A percentile compares a stretch with the other conserved stretches of the same genome.
These are phyloP conservation scores for Berghia stephanieae DNA, from an alignment of 1,140 invertebrate species.

Conservation along the genomic window DNA sequence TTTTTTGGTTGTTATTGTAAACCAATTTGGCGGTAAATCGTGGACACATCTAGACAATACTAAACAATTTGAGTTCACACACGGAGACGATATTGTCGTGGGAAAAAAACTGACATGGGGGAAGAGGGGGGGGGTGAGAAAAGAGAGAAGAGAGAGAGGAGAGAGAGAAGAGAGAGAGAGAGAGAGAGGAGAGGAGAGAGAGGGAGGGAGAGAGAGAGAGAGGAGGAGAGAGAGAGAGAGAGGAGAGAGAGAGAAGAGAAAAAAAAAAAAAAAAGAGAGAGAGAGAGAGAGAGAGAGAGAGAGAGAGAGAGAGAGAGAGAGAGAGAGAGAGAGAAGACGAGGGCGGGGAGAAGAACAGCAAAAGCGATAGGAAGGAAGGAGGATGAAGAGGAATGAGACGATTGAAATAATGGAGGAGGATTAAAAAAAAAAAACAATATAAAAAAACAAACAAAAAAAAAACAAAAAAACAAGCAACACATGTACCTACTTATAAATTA, in stretches of 20 bases:
- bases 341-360: neutral
- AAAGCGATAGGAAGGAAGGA: neutral
- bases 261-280: neutral
- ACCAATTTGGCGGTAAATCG: too few species aligned
- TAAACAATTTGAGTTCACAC: too few species aligned
- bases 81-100: too few species aligned
- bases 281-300: neutral
- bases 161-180: neutral
- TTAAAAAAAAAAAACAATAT: too few species aligned
- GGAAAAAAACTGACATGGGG: neutral
- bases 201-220: neutral
- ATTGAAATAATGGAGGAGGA: too few species aligned
- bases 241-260: neutral
- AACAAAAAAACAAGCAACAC: too few species aligned
- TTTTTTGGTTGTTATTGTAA: too few species aligned
- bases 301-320: neutral
- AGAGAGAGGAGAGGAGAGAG: slow-evolving; percentile 8
- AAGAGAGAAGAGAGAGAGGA: slow-evolving; percentile 5
- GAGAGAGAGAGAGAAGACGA: neutral
- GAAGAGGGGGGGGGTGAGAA: neutral
- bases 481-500: too few species aligned
- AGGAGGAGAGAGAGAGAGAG: neutral
- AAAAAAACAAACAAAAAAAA: too few species aligned
- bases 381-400: too few species aligned
- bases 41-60: too few species aligned